These are phyloP conservation scores for Phenganax stokvisi DNA, from an alignment of 92 coral and sea anemone genomes.

Conservation along the genomic window DNA sequence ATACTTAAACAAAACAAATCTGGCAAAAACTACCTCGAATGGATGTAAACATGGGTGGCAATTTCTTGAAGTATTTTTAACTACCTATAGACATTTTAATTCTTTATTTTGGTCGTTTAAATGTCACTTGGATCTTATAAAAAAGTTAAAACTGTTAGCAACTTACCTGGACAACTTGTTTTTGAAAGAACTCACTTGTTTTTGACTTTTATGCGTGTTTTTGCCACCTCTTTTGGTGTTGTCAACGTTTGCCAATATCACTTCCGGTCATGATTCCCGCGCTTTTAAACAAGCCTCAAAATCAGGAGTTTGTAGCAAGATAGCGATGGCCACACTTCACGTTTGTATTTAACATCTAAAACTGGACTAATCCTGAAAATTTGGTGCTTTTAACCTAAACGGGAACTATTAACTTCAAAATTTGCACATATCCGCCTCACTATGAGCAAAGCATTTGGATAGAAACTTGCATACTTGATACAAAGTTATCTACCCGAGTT, in stretches of 20 bases:
- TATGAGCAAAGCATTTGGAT: neutral
- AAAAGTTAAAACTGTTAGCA: neutral
- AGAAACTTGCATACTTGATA: too few relatives aligned
- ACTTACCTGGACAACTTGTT: slow-evolving; percentile 3
- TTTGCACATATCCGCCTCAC: slow-evolving; percentile 36
- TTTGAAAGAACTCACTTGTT: neutral
- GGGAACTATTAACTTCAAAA: slow-evolving; percentile 23
- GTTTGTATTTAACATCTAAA: slow-evolving; percentile 12
- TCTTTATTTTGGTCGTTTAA: neutral
- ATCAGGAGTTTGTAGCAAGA: slow-evolving; percentile 20
- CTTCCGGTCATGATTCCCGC: slow-evolving; percentile 23
- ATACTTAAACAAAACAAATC: neutral
- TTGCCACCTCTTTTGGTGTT: neutral
- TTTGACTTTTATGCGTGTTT: neutral
- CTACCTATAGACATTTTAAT: neutral
- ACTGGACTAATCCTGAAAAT: slow-evolving; percentile 10
- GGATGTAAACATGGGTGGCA: neutral
- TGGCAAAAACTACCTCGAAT: neutral
- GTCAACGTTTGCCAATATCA: neutral
- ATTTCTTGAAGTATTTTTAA: neutral
- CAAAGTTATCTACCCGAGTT: too few relatives aligned
- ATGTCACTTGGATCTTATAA: neutral
- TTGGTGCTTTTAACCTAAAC: slow-evolving; percentile 26
- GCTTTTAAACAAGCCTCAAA: slow-evolving; percentile 14
- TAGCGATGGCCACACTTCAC: slow-evolving; percentile 18